phyloP scores from a whole-genome alignment of 1,140 invertebrate species.

The Aleiodes sp. region DNA sequence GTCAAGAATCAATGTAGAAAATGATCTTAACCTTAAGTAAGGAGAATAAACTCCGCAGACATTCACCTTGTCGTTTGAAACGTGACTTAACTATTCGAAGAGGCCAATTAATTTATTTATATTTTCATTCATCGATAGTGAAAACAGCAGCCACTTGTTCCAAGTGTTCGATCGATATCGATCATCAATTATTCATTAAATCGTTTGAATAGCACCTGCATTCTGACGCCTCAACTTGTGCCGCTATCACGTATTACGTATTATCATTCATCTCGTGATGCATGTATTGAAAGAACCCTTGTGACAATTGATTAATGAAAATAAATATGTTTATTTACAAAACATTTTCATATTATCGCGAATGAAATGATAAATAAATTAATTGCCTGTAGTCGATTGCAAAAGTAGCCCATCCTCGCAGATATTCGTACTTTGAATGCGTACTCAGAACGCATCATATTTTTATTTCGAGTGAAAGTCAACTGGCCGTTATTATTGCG shows the following conservation, averaged over 20 bases:
- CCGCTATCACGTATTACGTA: neutral
- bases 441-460: neutral
- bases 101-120: constrained; percentile 22
- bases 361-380: too few relatives aligned
- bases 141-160: constrained; percentile 1
- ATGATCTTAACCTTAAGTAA: constrained; percentile 12
- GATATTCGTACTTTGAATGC: neutral
- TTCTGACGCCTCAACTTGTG: neutral
- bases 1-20: neutral
- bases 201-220: constrained; percentile 9
- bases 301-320: too few relatives aligned
- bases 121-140: neutral
- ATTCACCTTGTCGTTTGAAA: constrained; percentile 24
- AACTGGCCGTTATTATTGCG: neutral
- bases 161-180: constrained; percentile 20
- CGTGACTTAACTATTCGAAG: constrained; percentile 20
- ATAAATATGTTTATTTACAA: too few relatives aligned
- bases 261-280: neutral
- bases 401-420: neutral
- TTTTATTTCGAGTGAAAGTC: constrained; percentile 11
- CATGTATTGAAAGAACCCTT: too few relatives aligned
- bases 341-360: too few relatives aligned
- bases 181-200: constrained; percentile 36
- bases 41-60: constrained; percentile 7
- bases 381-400: neutral